Evolutionary conservation across 2,113 vertebrate species (phyloP), one percentile per base, ranked within the genome.

Genomic region (Hippocampus barbouri): DNA sequence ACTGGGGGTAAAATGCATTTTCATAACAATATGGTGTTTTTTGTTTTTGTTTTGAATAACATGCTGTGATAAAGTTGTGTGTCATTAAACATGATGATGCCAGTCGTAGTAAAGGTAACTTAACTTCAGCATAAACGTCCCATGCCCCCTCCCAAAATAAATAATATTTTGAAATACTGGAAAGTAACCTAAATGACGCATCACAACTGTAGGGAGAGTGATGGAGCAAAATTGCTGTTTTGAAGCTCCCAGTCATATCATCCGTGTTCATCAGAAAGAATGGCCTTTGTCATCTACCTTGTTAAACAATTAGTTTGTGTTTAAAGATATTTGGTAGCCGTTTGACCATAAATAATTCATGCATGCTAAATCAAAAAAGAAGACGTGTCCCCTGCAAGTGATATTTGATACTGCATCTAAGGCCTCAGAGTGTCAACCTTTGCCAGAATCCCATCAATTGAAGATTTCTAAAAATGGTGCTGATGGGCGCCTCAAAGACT

Each of bases 391-490:
- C 86, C 83, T 79, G 90, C 83, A 91, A 91, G 89, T 89, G 89
- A 88, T 87, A 92, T 91, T 91, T 92, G 90, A 92, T 91, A 91
- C 91, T 89, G 88, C 89, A 91, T 92, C 91, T 91, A 90, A 90
- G 85, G 88, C 90, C 89, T 61, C 83, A 74, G 88, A 92, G 91
- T 88, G 87, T 77, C 86, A 83, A 81, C 84, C 80, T 88, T 93
- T 91, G 88, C 89, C 87, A 91, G 84, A 89, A 87, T 91, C 88
- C 80, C 87, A 91, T 91, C 90, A 91, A 89, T 88, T 91, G 85
- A 86, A 84, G 3, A 90, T 90, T 90, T 90, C 88, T 88, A 88
- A 90, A 92, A 91, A 90, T 89, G 91, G n/a, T 2, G 59, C 87
- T 76, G 83, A 84, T 77, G 78, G 84, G 85, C 81, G 75, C 85